A percentile compares a stretch with the other conserved stretches of the same genome.
Conservation (phyloP, 2,113 vertebrate genomes). For the Xerus inauris region DNA sequence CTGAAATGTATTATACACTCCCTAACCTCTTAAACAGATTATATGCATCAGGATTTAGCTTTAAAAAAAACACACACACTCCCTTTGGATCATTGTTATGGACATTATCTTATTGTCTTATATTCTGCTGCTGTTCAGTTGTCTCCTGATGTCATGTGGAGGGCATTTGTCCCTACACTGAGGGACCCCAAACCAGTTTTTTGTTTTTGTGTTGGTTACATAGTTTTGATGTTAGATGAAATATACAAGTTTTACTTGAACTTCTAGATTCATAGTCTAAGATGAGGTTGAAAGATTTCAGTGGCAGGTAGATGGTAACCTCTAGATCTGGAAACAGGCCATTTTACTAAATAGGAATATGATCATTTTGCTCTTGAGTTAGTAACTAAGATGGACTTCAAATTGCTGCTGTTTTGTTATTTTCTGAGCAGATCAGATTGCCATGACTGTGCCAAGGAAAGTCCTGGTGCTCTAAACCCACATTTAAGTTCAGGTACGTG, state of each 20-base stretch:
- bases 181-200: neutral
- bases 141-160: neutral
- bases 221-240: neutral
- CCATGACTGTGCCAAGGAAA: neutral
- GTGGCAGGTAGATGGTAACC: neutral
- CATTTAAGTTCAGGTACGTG: neutral
- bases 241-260: neutral
- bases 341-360: neutral
- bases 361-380: constrained; percentile 13
- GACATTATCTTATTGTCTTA: no score
- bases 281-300: neutral
- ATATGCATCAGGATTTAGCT: neutral
- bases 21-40: neutral
- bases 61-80: neutral
- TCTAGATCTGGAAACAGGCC: neutral
- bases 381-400: neutral
- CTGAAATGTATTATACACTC: neutral
- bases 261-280: neutral
- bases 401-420: neutral
- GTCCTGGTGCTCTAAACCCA: neutral
- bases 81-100: neutral
- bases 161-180: no score
- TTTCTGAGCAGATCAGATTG: neutral
- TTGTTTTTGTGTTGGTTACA: neutral
- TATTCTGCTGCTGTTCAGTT: fast-evolving